These are phyloP conservation scores for Pimpla rufipes DNA, from an alignment of 2,888 invertebrate species.

Conservation along the genomic window DNA sequence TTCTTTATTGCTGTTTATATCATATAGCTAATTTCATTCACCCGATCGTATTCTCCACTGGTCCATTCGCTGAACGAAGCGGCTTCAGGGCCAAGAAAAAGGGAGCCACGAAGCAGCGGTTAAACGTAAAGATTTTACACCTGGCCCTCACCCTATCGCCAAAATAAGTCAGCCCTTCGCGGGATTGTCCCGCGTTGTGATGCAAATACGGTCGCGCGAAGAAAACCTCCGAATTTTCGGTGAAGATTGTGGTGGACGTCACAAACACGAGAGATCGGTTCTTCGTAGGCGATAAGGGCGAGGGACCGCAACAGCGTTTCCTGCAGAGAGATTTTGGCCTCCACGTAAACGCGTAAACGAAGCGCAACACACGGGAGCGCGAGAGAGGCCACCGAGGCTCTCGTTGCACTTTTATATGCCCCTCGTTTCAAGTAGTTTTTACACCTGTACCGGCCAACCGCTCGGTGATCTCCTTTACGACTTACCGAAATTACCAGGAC, in stretches of 20 bases:
- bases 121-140: slow-evolving; percentile 37
- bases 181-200: slow-evolving; percentile 45
- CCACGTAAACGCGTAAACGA: slow-evolving; percentile 65
- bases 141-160: slow-evolving; percentile 59
- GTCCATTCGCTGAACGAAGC: slow-evolving; percentile 39
- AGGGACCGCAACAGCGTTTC: slow-evolving; percentile 51
- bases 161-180: slow-evolving; percentile 34
- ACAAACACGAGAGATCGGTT: slow-evolving; percentile 15
- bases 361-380: slow-evolving; percentile 10
- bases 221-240: slow-evolving; percentile 35
- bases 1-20: too few relatives aligned
- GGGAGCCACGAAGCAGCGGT: slow-evolving; percentile 25
- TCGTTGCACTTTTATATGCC: slow-evolving; percentile 58
- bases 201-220: slow-evolving; percentile 58
- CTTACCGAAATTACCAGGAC: slow-evolving; percentile 64
- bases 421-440: slow-evolving; percentile 64
- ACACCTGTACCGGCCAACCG: slow-evolving; percentile 68
- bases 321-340: slow-evolving; percentile 43
- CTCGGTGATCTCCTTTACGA: slow-evolving; percentile 69
- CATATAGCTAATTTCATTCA: too few relatives aligned
- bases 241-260: slow-evolving; percentile 26
- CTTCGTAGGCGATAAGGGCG: slow-evolving; percentile 58
- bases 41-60: slow-evolving; percentile 19
- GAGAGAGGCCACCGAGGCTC: slow-evolving; percentile 1
- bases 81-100: slow-evolving; percentile 49